Evolutionary conservation across 2,888 invertebrate genomes (phyloP), one percentile per base, ranked within the genome.

Genomic region (Saturnia pavonia): DNA sequence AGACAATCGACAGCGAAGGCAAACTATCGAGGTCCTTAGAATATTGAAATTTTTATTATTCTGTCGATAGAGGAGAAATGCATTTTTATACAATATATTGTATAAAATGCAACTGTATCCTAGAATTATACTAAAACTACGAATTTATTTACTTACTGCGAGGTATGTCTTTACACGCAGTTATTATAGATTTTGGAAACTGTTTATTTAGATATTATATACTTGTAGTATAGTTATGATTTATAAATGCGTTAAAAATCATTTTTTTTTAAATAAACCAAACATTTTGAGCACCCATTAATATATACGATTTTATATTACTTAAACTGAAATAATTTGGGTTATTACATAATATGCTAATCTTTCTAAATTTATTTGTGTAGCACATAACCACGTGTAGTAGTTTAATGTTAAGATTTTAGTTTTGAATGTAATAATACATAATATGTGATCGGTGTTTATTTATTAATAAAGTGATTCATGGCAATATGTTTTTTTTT

Each of bases 121-220:
- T 60, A 60, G 57, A 25, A 60, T 14, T 60, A 60, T 27, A 27
- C 27, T 60, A 60, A 25, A 60, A 60, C 57, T 60, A 60, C 57
- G 57, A 60, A 60, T 60, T 60, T 60, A 60, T 60, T 60, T 60
- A 60, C 57, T 6, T 60, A 25, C 25, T 25, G 57, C 27, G 14
- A 27, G 25, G 57, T 60, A 27, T 51, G 6, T 60, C 27, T 60
- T 60, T 60, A 60, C 57, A 60, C 57, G 57, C 57, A 60, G 27
- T 60, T 60, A 54, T 22, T 54, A 27, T 25, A 60, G 1, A 60
- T 27, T 60, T 60, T 60, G 25, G 57, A 27, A 14, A 60, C 11
- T 6, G 1, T 25, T 27, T 27, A 27, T 60, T 27, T 27, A 60
- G 25, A 27, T 27, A 27, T 27, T 27, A 60, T 60, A 60, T 60